Evolutionary conservation across 2,888 invertebrate species (phyloP).

Genomic region (Drosophila picticornis): DNA sequence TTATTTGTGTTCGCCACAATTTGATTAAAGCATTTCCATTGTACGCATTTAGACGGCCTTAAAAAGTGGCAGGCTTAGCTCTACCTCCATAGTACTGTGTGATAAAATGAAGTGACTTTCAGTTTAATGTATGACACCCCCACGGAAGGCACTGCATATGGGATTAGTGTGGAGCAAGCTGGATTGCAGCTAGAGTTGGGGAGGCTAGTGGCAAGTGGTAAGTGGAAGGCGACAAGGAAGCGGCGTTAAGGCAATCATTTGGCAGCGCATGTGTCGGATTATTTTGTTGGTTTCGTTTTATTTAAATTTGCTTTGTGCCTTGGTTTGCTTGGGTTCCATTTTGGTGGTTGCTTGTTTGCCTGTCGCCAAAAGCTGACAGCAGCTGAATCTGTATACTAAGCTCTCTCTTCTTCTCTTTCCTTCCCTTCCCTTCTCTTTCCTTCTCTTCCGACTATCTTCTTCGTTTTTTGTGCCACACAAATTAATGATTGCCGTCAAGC

Average conservation of each 20-base stretch:
- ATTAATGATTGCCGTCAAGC: constrained; percentile 71
- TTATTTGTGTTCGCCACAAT: not conserved
- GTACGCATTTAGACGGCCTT: constrained; percentile 16
- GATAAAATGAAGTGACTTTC: constrained; percentile 73
- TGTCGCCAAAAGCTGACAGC: constrained; percentile 73
- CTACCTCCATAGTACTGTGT: constrained; percentile 19
- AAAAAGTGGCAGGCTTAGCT: constrained; percentile 49
- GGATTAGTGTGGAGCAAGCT: constrained; percentile 54
- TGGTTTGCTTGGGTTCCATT: constrained; percentile 22
- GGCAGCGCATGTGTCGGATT: constrained; percentile 78
- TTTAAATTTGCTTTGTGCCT: constrained; percentile 57
- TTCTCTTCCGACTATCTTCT: not conserved
- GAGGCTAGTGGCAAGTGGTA: not conserved
- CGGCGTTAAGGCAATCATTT: constrained; percentile 67
- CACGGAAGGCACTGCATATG: constrained; percentile 47
- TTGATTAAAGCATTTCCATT: constrained; percentile 2
- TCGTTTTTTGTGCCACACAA: constrained; percentile 41
- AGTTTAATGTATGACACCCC: constrained; percentile 53
- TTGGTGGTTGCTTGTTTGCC: constrained; percentile 42
- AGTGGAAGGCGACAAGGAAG: not conserved
- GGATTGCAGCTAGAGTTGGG: constrained; percentile 16
- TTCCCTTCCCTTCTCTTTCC: constrained; percentile 18
- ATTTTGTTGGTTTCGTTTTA: constrained; percentile 71
- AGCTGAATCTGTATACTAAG: constrained; percentile 67
- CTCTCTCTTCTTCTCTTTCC: constrained; percentile 22